Conservation (phyloP, 2,888 invertebrate species). For the Macrosoma leucophasiata region DNA sequence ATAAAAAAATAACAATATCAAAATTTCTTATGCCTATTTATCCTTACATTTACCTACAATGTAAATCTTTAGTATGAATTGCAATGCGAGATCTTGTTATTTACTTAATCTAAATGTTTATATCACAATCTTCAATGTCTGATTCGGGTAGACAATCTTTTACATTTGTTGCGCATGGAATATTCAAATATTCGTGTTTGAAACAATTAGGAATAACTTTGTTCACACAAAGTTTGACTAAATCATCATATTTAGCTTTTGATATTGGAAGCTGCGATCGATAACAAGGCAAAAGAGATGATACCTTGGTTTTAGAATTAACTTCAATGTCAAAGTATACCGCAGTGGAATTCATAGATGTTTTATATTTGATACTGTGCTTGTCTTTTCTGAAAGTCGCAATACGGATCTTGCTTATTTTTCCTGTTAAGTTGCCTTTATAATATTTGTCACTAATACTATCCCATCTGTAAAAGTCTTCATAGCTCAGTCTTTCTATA, state of each 20-base stretch:
- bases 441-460: conserved; percentile 26
- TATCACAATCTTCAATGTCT: conserved; percentile 21
- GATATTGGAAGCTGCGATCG: conserved; percentile 19
- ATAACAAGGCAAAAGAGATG: conserved; percentile 23
- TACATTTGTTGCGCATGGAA: conserved; percentile 12
- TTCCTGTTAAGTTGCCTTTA: conserved; percentile 25
- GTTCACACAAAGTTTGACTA: too few relatives aligned
- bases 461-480: conserved; percentile 27
- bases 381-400: conserved; percentile 24
- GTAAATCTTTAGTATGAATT: too few relatives aligned
- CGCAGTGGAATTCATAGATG: conserved; percentile 20
- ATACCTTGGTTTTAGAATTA: conserved; percentile 22
- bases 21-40: too few relatives aligned
- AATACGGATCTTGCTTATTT: conserved; percentile 26
- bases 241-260: conserved; percentile 21
- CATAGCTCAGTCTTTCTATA: conserved; percentile 21
- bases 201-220: conserved; percentile 22
- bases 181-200: conserved; percentile 17
- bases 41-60: too few relatives aligned
- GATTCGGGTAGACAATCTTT: conserved; percentile 21
- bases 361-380: conserved; percentile 11
- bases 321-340: conserved; percentile 19
- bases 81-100: too few relatives aligned
- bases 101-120: too few relatives aligned
- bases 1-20: too few relatives aligned